Evolutionary conservation across 2,113 vertebrate species (phyloP).

Genomic region (Xerus inauris): DNA sequence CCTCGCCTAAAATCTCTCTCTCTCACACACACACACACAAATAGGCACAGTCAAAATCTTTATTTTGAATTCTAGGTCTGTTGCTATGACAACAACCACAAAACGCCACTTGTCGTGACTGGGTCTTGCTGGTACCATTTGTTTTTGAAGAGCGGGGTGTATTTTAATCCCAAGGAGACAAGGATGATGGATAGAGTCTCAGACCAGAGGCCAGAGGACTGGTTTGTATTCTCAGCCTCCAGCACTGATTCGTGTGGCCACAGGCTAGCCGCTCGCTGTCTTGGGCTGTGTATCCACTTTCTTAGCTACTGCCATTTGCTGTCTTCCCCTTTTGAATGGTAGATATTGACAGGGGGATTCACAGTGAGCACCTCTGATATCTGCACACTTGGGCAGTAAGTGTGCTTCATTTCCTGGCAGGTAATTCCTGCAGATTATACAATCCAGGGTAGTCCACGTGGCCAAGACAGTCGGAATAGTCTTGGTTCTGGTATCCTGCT

Average conservation of each 20-base stretch:
- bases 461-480: too few relatives aligned
- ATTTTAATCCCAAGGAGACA: slow-evolving; percentile 37
- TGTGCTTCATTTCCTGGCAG: fast-evolving
- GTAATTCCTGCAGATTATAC: fast-evolving
- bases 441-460: fast-evolving
- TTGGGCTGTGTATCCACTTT: slow-evolving; percentile 19
- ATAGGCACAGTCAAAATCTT: background rate
- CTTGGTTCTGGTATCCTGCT: background rate
- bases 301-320: background rate
- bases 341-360: too few relatives aligned
- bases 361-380: background rate
- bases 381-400: fast-evolving
- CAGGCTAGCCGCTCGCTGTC: slow-evolving; percentile 26
- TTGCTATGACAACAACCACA: slow-evolving; percentile 42
- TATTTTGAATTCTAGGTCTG: slow-evolving; percentile 46
- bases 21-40: background rate
- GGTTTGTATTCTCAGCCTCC: slow-evolving; percentile 67
- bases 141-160: slow-evolving; percentile 23
- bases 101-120: background rate
- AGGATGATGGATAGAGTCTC: slow-evolving; percentile 43
- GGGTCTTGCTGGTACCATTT: slow-evolving; percentile 19
- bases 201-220: slow-evolving; percentile 26
- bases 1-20: too few relatives aligned
- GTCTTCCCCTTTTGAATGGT: fast-evolving
- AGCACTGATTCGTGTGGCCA: slow-evolving; percentile 59